These are phyloP conservation scores for Caenorhabditis zanzibari DNA, from an alignment of 2,888 invertebrate genomes.

Conservation along the genomic window DNA sequence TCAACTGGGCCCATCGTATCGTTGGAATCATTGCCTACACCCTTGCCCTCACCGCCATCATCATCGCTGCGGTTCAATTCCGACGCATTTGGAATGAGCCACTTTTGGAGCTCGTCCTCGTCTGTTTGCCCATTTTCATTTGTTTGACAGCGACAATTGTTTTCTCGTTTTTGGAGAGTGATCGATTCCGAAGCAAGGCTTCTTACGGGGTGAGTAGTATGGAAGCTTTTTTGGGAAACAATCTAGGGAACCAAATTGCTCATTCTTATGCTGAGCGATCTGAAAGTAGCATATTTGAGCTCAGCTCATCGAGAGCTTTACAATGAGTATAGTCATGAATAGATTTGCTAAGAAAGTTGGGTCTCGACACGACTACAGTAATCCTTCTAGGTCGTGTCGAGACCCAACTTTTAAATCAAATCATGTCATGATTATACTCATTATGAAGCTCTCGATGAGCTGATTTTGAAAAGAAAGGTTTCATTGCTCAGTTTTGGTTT, in stretches of 20 bases:
- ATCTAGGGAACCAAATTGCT: too few relatives aligned
- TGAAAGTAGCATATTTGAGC: not conserved
- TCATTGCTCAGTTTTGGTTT: too few relatives aligned
- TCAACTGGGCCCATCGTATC: conserved; percentile 68
- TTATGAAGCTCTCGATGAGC: too few relatives aligned
- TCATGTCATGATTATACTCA: too few relatives aligned
- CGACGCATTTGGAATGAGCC: conserved; percentile 69
- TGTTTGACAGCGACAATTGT: conserved; percentile 47
- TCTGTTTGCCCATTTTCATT: conserved; percentile 56
- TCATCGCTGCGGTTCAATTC: conserved; percentile 70
- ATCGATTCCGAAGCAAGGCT: conserved; percentile 44
- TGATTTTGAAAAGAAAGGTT: not conserved
- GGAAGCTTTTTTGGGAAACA: not conserved
- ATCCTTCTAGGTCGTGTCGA: too few relatives aligned
- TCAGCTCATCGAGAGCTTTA: too few relatives aligned
- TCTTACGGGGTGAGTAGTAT: conserved; percentile 50
- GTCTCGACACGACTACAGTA: too few relatives aligned
- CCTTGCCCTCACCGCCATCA: conserved; percentile 66
- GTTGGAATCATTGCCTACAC: conserved; percentile 59
- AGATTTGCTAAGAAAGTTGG: too few relatives aligned
- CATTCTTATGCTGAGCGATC: too few relatives aligned
- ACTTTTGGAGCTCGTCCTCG: conserved; percentile 66
- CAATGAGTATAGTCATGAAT: too few relatives aligned
- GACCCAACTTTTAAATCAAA: too few relatives aligned
- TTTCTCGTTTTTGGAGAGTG: conserved; percentile 49